Percentiles rank a stretch among this genome's conserved stretches.
These are phyloP conservation scores for Drosophila sturtevanti DNA, from an alignment of 1,140 invertebrate species.

Conservation along the genomic window DNA sequence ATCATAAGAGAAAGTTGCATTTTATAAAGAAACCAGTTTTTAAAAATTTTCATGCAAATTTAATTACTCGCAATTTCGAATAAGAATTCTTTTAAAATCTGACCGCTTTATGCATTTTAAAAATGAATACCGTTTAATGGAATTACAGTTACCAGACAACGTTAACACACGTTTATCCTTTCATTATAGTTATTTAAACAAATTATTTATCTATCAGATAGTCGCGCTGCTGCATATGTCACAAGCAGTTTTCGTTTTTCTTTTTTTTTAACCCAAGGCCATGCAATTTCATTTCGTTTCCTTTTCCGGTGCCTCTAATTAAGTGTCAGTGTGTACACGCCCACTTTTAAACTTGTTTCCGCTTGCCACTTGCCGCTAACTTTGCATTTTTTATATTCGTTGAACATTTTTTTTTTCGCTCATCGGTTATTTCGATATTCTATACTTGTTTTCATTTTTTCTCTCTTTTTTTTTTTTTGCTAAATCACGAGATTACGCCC, in stretches of 20 bases:
- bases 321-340: conserved; percentile 58
- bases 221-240: conserved; percentile 2
- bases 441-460: neutral
- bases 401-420: conserved; percentile 17
- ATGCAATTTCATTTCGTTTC: conserved; percentile 70
- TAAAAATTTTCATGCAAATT: too few species aligned
- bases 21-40: too few species aligned
- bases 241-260: neutral
- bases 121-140: neutral
- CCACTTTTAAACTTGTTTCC: conserved; percentile 13
- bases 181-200: conserved; percentile 7
- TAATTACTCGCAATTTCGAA: too few species aligned
- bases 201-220: conserved; percentile 14
- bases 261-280: conserved; percentile 25
- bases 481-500: conserved; percentile 66
- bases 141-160: too few species aligned
- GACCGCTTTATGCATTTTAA: neutral
- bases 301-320: conserved; percentile 72
- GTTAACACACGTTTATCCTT: neutral
- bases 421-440: neutral
- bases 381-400: conserved; percentile 38
- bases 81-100: neutral
- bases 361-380: conserved; percentile 38
- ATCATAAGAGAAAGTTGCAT: too few species aligned
- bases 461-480: conserved; percentile 34